Evolutionary conservation across 2,888 invertebrate genomes (phyloP), one percentile per base, ranked within the genome.

Genomic region (Hirtodrosophila cameraria): DNA sequence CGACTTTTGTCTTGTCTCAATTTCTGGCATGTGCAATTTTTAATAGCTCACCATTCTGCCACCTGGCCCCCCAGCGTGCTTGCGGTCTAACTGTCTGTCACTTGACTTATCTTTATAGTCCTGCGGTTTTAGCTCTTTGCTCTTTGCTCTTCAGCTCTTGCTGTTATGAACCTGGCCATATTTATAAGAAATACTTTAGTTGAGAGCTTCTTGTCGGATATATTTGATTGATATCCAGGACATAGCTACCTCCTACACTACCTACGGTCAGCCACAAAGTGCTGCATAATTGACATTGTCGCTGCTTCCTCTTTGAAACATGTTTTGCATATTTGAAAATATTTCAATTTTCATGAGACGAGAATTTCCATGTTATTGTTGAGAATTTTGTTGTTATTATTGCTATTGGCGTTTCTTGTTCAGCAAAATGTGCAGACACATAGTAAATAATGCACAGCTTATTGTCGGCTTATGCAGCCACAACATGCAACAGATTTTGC

Each of bases 1-100:
- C 79, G 59, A 59, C 65, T 63, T 69, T 69, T 57, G 60, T 72
- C 79, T 78, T 78, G 63, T 82, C 79, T 66, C 67, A 65, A 81
- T 78, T 72, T 75, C 70, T 84, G 85, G 71, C 79, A 85, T 85
- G 75, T 79, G 66, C 83, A 75, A 59, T 82, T 85, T 81, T 82
- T 75, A 85, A 80, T 82, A 82, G 75, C 65, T 46, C 5, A 25
- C 53, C 49, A 41, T 52, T 31, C 33, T 33, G 38, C 16, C 30
- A 30, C 46, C 46, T 23, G 39, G 46, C 39, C 45, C 39, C 55
- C 18, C 18, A 4, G 3, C 5, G 18, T 3, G 18, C 8, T 42
- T 57, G 59, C 36, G 42, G 43, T 55, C 49, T 35, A 35, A 25
- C 16, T 38, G 15, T 3, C 46, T 55, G 66, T 58, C 53, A 48